These are phyloP conservation scores for Cheumatopsyche charites DNA, from an alignment of 1,140 invertebrate genomes.

Conservation along the genomic window DNA sequence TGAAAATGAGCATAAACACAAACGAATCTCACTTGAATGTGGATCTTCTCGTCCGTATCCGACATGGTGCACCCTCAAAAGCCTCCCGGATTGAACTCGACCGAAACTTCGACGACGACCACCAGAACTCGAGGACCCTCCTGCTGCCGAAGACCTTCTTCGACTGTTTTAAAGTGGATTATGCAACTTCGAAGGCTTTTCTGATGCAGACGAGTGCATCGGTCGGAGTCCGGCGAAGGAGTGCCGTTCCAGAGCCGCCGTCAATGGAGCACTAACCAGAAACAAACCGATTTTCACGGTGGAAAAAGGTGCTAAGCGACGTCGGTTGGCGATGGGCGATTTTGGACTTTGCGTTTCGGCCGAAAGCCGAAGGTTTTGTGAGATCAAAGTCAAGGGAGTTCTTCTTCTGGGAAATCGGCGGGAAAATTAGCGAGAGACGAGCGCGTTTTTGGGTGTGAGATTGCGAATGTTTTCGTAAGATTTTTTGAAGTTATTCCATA, in stretches of 20 bases:
- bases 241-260: constrained; percentile 26
- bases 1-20: neutral
- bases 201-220: neutral
- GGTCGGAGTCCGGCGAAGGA: neutral
- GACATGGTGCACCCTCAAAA: constrained; percentile 24
- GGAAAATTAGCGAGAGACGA: too few relatives aligned
- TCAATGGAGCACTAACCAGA: constrained; percentile 21
- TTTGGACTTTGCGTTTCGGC: neutral
- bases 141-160: too few relatives aligned
- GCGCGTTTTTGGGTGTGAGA: too few relatives aligned
- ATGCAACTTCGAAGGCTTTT: neutral
- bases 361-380: too few relatives aligned
- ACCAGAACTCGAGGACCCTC: neutral
- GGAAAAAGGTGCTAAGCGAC: constrained; percentile 8
- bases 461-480: too few relatives aligned
- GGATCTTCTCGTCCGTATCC: constrained; percentile 39
- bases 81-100: neutral
- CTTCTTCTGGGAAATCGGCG: too few relatives aligned
- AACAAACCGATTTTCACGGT: neutral
- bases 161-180: too few relatives aligned
- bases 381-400: too few relatives aligned
- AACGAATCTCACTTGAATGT: constrained; percentile 43
- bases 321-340: neutral
- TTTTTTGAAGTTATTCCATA: too few relatives aligned
- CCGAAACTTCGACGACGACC: neutral